Base-by-base conservation (phyloP, 2,113 vertebrate genomes). In the Ornithorhynchus anatinus region DNA sequence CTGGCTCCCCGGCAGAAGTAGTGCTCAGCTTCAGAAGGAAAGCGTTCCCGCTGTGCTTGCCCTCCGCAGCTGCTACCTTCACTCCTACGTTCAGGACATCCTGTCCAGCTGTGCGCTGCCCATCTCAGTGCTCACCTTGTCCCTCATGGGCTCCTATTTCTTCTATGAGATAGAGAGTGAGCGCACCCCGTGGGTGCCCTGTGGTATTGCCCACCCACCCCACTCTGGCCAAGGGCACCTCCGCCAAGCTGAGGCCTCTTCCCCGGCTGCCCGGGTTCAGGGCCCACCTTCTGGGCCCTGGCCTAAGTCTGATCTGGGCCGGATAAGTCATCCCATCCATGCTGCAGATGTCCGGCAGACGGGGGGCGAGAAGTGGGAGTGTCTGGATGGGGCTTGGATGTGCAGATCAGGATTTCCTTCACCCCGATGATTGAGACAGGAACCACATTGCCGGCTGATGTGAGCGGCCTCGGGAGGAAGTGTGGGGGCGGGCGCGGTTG, bases 101-200 rank as follows among this genome's bases (percentile, higher is more conserved):
- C 93, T 98, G 75, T 99, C 97, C 0, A 97, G 98, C 90, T 98
- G 96, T 39, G 95, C 96, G 57, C 75, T 98, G 89, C 97, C 97
- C 1, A 96, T 96, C 63, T 95, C 96, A 0, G 96, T 98, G 51
- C 75, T 97, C 77, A 84, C 94, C 37, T 96, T 95, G 92, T 98
- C 96, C 68, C 89, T 96, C 58, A 92, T 97, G 58, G 94, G 95
- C 66, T 97, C 96, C 79, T 96, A 89, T n/a, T 90, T 96, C 75
- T 98, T 99, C 93, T 88, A 77, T 47, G 94, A 97, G 73, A 95
- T 98, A 3, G 79, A 96, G 85, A 95, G 96, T 98, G 86, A 95
- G 96, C 93, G 54, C 16, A n/a, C 2, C 0, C 22, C 1, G 8
- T 53, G n/a, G n/a, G n/a, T n/a, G n/a, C n/a, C n/a, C n/a, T n/a